These are phyloP conservation scores for Chondrilla cf. caribensis DNA, from an alignment of 37 sponge, comb jelly and placozoan genomes.

Conservation along the genomic window DNA sequence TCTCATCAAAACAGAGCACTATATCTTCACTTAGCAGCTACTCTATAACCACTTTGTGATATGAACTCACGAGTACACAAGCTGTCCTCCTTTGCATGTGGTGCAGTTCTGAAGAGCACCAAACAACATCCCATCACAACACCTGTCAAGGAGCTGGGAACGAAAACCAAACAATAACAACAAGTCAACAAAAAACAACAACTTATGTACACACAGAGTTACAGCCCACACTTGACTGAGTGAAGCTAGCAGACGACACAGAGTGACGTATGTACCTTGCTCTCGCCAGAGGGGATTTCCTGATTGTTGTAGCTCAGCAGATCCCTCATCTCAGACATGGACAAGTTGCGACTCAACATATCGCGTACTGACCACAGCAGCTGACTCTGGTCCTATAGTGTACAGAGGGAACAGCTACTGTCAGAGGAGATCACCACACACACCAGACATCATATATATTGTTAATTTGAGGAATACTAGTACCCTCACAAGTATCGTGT, in stretches of 20 bases:
- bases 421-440: background rate
- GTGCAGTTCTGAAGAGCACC: constrained; percentile 79
- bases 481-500: too few species aligned
- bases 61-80: constrained; percentile 37
- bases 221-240: background rate
- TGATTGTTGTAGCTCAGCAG: constrained; percentile 74
- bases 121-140: constrained; percentile 85
- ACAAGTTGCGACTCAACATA: constrained; percentile 42
- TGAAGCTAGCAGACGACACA: background rate
- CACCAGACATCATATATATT: too few species aligned
- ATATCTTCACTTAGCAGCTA: too few species aligned
- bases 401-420: too few species aligned
- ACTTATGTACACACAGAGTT: background rate
- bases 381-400: constrained; percentile 75
- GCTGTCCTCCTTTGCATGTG: constrained; percentile 66
- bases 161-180: background rate
- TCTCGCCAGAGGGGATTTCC: constrained; percentile 66
- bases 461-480: too few species aligned
- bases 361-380: constrained; percentile 74
- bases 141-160: constrained; percentile 62
- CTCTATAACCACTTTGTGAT: too few species aligned
- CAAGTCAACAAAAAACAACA: background rate
- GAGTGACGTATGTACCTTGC: constrained; percentile 44
- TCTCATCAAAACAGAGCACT: too few species aligned
- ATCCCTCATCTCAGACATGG: constrained; percentile 37